Evolutionary conservation across 2,888 invertebrate species (phyloP), one percentile per base, ranked within the genome.

Genomic region (Sphinx pinastri): DNA sequence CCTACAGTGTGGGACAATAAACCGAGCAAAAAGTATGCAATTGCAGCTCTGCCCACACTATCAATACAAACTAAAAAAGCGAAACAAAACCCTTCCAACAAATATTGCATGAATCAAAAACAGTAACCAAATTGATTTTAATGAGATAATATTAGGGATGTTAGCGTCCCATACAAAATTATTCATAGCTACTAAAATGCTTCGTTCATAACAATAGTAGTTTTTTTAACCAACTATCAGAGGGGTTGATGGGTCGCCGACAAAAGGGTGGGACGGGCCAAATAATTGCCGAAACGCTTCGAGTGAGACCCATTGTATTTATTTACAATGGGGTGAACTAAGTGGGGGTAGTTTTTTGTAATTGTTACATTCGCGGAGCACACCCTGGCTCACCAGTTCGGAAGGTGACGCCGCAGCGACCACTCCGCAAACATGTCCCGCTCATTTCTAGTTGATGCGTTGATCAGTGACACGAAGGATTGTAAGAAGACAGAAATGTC

Each of bases 401-500:
- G 78, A 77, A 80, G 79, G 81, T 80, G 79, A 83, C 88, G 81
- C 79, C 84, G 81, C 69, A 77, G 78, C 75, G 87, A 77, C 77
- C 79, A 77, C 79, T 73, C 67, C 75, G 73, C 69, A 72, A 95
- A 92, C 79, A 97, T 97, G 97, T 97, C 97, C 73, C 95, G 97
- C 77, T 97, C 97, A 76, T 98, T 98, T 84, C 88, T 97, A 71
- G 97, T 98, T 83, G 97, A 97, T 83, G 96, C 97, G 68, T 89
- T 98, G 71, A 96, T 98, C 76, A 96, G 95, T 91, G 95, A 95
- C 71, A 85, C 95, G 59, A 95, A 95, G 77, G 92, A 94, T 71
- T 88, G 88, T 67, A 89, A 90, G 78, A 88, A 88, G 80, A 79
- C 84, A 70, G 87, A 90, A 74, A 77, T 90, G 80, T 75, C 90